A percentile compares a stretch with the other conserved stretches of the same genome.
These are phyloP conservation scores for Exephanes ischioxanthus DNA, from an alignment of 2,888 invertebrate species.

Conservation along the genomic window DNA sequence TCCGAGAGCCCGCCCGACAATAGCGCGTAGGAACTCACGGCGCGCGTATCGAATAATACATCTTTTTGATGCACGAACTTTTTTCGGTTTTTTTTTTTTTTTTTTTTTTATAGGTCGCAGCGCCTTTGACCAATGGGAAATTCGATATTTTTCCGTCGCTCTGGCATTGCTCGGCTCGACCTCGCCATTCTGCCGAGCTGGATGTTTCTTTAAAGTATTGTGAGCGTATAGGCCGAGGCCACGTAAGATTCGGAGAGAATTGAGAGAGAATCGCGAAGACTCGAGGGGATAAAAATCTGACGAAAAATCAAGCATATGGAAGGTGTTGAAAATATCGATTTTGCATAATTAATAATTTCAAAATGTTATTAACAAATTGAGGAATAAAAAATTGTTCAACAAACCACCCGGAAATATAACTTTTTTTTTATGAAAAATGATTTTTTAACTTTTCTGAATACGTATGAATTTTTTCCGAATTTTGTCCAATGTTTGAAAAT, in stretches of 20 bases:
- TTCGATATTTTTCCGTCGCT: too few species aligned
- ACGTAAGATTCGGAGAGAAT: too few species aligned
- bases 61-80: constrained; percentile 27
- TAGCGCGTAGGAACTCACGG: background rate
- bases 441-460: constrained; percentile 3
- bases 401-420: too few species aligned
- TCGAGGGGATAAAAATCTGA: too few species aligned
- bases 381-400: background rate
- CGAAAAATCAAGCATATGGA: too few species aligned
- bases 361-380: background rate
- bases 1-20: background rate
- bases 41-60: constrained; percentile 2
- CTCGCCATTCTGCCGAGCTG: constrained; percentile 40
- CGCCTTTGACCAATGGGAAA: constrained; percentile 26
- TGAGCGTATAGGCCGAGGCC: too few species aligned
- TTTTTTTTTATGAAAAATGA: too few species aligned
- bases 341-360: too few species aligned
- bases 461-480: too few species aligned
- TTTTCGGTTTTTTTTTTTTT: background rate
- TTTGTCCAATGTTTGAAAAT: too few species aligned
- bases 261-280: too few species aligned
- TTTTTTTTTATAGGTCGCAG: constrained; percentile 40
- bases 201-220: constrained; percentile 35
- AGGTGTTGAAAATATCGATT: too few species aligned
- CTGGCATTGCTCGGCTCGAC: constrained; percentile 29